phyloP scores from a whole-genome alignment of 2,888 invertebrate species.

The Melikaiella ostensackeni region DNA sequence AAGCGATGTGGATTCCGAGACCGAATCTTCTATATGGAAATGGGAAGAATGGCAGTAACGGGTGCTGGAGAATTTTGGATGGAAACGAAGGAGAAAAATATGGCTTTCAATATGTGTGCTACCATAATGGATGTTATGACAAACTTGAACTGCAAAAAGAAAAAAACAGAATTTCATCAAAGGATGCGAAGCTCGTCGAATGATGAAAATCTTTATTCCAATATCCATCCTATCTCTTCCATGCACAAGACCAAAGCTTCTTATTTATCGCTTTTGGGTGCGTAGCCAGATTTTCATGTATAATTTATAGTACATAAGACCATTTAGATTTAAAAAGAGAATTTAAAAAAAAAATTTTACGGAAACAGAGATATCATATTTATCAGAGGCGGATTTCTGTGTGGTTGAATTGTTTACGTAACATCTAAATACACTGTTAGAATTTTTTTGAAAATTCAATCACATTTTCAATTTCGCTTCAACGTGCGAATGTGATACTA shows the following conservation, averaged over 20 bases:
- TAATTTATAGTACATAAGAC: not conserved
- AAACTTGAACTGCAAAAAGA: conserved; percentile 80
- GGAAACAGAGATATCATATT: not conserved
- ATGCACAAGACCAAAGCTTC: conserved; percentile 79
- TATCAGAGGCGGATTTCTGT: not conserved
- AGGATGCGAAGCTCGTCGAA: conserved; percentile 85
- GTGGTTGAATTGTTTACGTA: not conserved
- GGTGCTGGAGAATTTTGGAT: conserved; percentile 97
- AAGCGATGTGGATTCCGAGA: conserved; percentile 92
- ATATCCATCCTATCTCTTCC: conserved; percentile 80
- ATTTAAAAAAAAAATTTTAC: not conserved
- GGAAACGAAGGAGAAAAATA: conserved; percentile 93
- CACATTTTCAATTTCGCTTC: too few species aligned
- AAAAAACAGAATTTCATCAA: conserved; percentile 83
- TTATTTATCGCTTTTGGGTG: conserved; percentile 73
- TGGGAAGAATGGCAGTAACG: conserved; percentile 91
- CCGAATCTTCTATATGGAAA: conserved; percentile 95
- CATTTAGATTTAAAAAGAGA: not conserved
- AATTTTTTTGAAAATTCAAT: too few species aligned
- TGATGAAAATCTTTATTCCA: conserved; percentile 83
- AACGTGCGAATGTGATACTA: too few species aligned
- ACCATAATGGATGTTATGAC: conserved; percentile 88
- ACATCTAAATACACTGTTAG: too few species aligned
- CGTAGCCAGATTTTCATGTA: conserved; percentile 48
- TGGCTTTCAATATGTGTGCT: conserved; percentile 94